Evolutionary conservation across 2,797 vertebrate species (phyloP).

Genomic region (Scolopax rusticola): DNA sequence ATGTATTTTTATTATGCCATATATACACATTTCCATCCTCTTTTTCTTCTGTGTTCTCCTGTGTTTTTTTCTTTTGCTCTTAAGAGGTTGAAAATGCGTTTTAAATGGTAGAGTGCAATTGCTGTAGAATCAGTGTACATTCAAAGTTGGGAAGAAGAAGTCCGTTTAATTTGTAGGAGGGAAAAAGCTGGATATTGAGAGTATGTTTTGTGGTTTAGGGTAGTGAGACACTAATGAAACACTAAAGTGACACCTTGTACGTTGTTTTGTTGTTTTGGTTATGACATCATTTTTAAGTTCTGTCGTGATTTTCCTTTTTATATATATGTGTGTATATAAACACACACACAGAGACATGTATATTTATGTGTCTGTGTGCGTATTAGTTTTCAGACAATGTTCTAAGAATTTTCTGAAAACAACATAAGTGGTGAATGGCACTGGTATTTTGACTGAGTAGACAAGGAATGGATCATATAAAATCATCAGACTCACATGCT

Average conservation of each 20-base stretch:
- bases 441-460: not conserved
- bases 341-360: fast-evolving
- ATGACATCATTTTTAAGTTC: not conserved
- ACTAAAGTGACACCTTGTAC: not conserved
- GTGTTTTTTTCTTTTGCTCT: constrained; percentile 11
- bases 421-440: not conserved
- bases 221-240: not conserved
- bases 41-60: not conserved
- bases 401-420: not conserved
- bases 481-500: not conserved
- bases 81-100: constrained; percentile 58
- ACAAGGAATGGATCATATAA: not conserved
- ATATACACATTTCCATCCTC: not conserved
- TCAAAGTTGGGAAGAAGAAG: not conserved
- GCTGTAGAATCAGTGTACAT: not conserved
- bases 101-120: not conserved
- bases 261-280: not conserved
- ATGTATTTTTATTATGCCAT: constrained; percentile 28
- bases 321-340: fast-evolving
- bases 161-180: not conserved
- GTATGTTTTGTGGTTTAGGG: not conserved
- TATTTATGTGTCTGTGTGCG: not conserved
- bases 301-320: not conserved
- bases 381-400: not conserved
- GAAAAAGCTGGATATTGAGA: not conserved